Evolutionary conservation across 2,888 invertebrate genomes (phyloP).

Genomic region (Trisateles emortualis): DNA sequence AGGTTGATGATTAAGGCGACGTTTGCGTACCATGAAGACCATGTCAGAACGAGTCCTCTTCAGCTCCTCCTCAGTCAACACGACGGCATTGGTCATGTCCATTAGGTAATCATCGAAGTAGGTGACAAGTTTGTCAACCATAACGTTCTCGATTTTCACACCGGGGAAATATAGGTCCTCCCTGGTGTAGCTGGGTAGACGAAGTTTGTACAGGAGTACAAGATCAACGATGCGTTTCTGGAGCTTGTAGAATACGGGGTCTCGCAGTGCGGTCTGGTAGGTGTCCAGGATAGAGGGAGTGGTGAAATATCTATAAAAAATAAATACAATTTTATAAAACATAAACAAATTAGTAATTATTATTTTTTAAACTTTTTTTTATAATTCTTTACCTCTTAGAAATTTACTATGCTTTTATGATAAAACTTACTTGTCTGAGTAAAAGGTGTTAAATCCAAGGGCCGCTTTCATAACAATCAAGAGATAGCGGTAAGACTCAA

Average conservation of each 20-base stretch:
- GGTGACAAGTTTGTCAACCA: slow-evolving; percentile 89
- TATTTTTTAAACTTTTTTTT: too few relatives aligned
- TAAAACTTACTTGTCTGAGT: slow-evolving; percentile 70
- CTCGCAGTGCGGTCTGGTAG: slow-evolving; percentile 89
- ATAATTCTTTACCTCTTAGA: too few relatives aligned
- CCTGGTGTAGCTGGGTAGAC: slow-evolving; percentile 88
- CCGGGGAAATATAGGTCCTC: slow-evolving; percentile 88
- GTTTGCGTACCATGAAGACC: slow-evolving; percentile 85
- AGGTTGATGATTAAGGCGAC: slow-evolving; percentile 89
- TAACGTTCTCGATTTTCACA: slow-evolving; percentile 88
- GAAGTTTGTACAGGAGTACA: slow-evolving; percentile 87
- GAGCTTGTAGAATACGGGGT: slow-evolving; percentile 91
- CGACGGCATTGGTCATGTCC: slow-evolving; percentile 88
- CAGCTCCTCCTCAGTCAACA: slow-evolving; percentile 77
- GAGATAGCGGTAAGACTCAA: slow-evolving; percentile 86
- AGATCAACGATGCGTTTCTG: slow-evolving; percentile 88
- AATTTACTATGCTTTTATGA: too few relatives aligned
- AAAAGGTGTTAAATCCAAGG: slow-evolving; percentile 71
- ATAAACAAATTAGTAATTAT: too few relatives aligned
- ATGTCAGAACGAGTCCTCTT: slow-evolving; percentile 81
- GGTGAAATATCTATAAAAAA: slow-evolving; percentile 75
- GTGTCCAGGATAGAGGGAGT: slow-evolving; percentile 88
- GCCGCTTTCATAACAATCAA: slow-evolving; percentile 85
- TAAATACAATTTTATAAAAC: too few relatives aligned
- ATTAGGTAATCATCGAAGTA: slow-evolving; percentile 90